Evolutionary conservation across 2,888 invertebrate species (phyloP), one percentile per base, ranked within the genome.

Genomic region (Apantesis nais): DNA sequence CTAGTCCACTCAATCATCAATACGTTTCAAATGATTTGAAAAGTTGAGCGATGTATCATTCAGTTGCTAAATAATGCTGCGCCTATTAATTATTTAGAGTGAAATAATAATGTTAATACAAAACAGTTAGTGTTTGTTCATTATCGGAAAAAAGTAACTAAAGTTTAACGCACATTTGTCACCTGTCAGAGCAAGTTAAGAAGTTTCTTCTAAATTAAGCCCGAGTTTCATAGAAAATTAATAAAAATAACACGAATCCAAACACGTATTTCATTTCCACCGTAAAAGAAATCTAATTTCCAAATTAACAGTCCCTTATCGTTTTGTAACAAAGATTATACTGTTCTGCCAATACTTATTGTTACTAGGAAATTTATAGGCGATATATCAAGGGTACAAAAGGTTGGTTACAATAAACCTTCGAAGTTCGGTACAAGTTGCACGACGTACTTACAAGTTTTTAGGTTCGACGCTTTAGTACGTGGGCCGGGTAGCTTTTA

Each of bases 331-430:
- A 76, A 62, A 78, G 75, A 77, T 80, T 82, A 73, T 73, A 68
- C 72, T 22, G 39, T 63, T 65, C 76, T 85, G 83, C 75, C 85
- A 81, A 83, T 83, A 81, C 78, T 84, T 81, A 88, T 86, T 88
- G 87, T 88, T 89, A 71, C 73, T 67, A 67, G 67, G 75, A 80
- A 85, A 88, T 89, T 89, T 88, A 89, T 77, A 84, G 83, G 80
- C 85, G 74, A 88, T 90, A 88, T 87, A 89, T 90, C 89, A 90
- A 74, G 68, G 71, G 72, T 72, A 90, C 87, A 90, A 90, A 83
- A 82, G 82, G 69, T 67, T 25, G 37, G 74, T 68, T 67, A 82
- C 81, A 84, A 78, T 81, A 78, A 82, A 74, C 74, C 73, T 55
- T 65, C 29, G 19, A 73, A 81, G 76, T 85, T 82, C 60, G 74